phyloP scores from a whole-genome alignment of 2,797 vertebrate species.

The Gadopsis marmoratus region DNA sequence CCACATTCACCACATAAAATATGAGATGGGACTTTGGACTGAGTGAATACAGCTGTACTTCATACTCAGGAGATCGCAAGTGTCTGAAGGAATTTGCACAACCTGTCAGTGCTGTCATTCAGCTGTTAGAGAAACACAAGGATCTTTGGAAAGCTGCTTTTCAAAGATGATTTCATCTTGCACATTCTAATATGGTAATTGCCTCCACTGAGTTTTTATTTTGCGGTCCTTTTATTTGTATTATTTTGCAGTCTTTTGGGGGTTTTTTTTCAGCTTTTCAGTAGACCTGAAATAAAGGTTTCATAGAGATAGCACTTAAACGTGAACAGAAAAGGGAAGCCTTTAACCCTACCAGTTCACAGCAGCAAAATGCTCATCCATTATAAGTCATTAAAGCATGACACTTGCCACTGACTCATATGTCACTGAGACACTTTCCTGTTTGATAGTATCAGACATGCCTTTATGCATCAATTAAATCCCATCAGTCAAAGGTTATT shows the following conservation, averaged over 20 bases:
- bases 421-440: slow-evolving; percentile 50
- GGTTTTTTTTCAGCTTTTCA: not conserved
- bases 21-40: slow-evolving; percentile 40
- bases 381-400: slow-evolving; percentile 46
- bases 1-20: slow-evolving; percentile 51
- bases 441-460: slow-evolving; percentile 39
- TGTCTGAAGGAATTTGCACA: slow-evolving; percentile 36
- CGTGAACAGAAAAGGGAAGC: not conserved
- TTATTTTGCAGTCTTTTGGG: not conserved
- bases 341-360: slow-evolving; percentile 12
- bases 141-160: not conserved
- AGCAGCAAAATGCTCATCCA: slow-evolving; percentile 46
- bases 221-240: not conserved
- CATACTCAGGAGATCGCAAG: slow-evolving; percentile 36
- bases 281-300: not conserved
- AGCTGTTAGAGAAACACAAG: slow-evolving; percentile 13
- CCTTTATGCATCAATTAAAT: slow-evolving; percentile 63
- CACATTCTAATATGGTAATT: not conserved
- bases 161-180: slow-evolving; percentile 8
- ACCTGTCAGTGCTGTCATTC: slow-evolving; percentile 26
- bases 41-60: slow-evolving; percentile 46
- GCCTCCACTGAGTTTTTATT: not conserved
- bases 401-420: slow-evolving; percentile 48
- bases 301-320: slow-evolving; percentile 3
- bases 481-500: slow-evolving; percentile 62